Conservation (phyloP, 2,113 vertebrate species). For the Willisornis vidua region DNA sequence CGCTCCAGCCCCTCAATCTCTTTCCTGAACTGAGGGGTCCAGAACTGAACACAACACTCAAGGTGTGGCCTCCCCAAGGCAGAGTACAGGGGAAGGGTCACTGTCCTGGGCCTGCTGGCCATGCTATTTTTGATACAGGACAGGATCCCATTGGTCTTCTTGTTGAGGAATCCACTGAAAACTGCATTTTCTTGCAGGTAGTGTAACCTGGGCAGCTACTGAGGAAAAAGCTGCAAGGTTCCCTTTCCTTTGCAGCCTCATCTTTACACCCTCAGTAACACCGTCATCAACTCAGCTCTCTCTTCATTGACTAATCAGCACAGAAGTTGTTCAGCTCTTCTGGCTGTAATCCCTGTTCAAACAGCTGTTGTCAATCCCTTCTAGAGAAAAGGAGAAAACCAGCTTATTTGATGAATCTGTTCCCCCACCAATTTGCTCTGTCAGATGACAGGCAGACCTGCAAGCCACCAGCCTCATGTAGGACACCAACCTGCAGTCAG, state of each 20-base stretch:
- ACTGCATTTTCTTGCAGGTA: background rate
- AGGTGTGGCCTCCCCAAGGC: too few relatives aligned
- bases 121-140: too few relatives aligned
- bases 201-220: background rate
- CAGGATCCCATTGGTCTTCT: background rate
- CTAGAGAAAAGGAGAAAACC: background rate
- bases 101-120: too few relatives aligned
- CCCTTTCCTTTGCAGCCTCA: background rate
- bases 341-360: background rate
- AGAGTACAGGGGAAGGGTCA: too few relatives aligned
- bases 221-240: background rate
- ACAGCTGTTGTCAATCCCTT: background rate
- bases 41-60: too few relatives aligned
- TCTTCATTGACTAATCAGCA: background rate
- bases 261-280: background rate
- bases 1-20: too few relatives aligned
- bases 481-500: background rate
- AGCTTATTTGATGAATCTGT: background rate
- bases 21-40: too few relatives aligned
- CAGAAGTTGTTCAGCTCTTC: background rate
- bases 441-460: background rate
- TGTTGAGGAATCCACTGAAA: background rate
- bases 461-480: background rate
- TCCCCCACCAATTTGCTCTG: background rate
- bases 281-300: background rate